Base-by-base conservation (phyloP, 1,140 invertebrate genomes). In the Drosophila mauritiana region DNA sequence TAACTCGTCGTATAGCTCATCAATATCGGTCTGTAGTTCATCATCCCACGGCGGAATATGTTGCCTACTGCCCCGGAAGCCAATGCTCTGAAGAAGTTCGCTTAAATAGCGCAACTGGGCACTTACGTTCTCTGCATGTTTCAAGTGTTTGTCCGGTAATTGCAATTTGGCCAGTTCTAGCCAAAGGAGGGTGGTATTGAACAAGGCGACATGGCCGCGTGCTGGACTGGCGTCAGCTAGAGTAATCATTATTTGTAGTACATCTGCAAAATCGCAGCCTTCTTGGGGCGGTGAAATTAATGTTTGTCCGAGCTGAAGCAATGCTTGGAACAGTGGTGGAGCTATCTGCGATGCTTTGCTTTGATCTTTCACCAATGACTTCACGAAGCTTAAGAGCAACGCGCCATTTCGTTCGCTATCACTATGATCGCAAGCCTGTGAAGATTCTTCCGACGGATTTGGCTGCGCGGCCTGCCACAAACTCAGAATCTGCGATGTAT, bases 141-240 rank as follows among this genome's bases (percentile, higher is more conserved):
- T 34, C 20, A 78, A 22, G 7, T 95, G 94, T 73, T 94, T 94
- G 64, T 95, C 93, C 27, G 92, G 86, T 0, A 95, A 77, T 78
- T 95, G 94, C 34, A 93, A 89, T 83, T 95, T 95, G 54, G 95
- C 96, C 7, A 95, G 80, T 64, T 96, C 94, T 5, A 98, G 93
- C 97, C 97, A 98, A 22, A 94, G 93, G 7, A 96, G 94, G 0
- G 96, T 95, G 4, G 97, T 96, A 69, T 96, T 95, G 83, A 98
- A 98, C 4, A 98, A 91, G 20, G 95, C 93, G 1, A 95, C 92
- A 92, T 98, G 97, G 1, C 97, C 97, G 40, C 94, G 93, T 25
- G 95, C 95, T 10, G 94, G 94, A 8, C 97, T 96, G 34, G 96
- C 96, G 91, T 97, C 96, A 0, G 97, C 97, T 58, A 98, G 92